A percentile compares a stretch with the other conserved stretches of the same genome.
phyloP scores from a whole-genome alignment of 2,113 vertebrate species.

The Psammodynastes pulverulentus region DNA sequence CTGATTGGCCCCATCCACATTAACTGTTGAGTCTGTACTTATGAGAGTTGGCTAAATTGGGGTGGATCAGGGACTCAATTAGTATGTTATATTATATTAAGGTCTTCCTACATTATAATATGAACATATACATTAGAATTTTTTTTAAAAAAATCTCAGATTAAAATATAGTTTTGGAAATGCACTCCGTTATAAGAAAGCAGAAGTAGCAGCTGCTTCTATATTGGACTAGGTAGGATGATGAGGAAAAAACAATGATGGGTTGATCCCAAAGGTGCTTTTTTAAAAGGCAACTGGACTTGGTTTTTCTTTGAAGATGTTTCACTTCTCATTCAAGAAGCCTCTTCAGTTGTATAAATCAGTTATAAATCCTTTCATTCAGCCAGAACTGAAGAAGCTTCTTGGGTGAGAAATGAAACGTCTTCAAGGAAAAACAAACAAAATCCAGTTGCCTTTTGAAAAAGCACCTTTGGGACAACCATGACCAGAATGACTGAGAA shows the following conservation, averaged over 20 bases:
- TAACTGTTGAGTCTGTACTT: not conserved
- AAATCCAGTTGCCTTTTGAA: not conserved
- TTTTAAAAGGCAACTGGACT: too few relatives aligned
- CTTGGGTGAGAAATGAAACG: too few relatives aligned
- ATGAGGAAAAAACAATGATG: not conserved
- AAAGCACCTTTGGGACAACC: not conserved
- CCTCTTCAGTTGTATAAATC: too few relatives aligned
- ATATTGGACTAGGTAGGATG: not conserved
- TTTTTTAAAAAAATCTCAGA: not conserved
- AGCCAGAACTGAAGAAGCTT: too few relatives aligned
- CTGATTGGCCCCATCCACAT: not conserved
- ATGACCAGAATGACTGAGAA: not conserved
- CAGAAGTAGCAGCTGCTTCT: not conserved
- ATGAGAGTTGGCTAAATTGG: not conserved
- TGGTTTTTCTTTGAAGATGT: too few relatives aligned
- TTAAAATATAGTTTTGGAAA: not conserved
- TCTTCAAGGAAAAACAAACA: not conserved
- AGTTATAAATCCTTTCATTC: too few relatives aligned
- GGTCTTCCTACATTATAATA: not conserved
- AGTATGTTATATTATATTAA: not conserved
- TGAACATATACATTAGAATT: not conserved
- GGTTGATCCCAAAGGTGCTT: too few relatives aligned
- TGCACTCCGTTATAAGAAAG: not conserved
- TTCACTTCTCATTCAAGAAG: too few relatives aligned
- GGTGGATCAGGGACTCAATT: not conserved